A percentile compares a stretch with the other conserved stretches of the same genome.
Evolutionary conservation across 1,140 invertebrate genomes (phyloP).

Genomic region (Uloborus diversus): DNA sequence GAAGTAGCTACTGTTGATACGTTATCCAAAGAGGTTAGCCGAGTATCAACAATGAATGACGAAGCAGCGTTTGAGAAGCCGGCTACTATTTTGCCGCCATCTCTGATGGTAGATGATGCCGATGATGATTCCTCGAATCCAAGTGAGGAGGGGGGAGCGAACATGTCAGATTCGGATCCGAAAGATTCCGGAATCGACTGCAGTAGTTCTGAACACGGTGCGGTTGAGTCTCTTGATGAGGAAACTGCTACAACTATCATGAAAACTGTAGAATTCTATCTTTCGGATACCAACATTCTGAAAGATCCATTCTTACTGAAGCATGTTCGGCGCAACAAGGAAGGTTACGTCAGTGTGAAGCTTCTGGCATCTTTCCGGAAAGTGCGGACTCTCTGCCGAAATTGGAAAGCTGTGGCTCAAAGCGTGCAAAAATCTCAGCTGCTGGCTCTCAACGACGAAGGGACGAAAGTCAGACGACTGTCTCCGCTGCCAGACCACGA

Average conservation of each 20-base stretch:
- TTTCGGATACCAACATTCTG: slow-evolving; percentile 91
- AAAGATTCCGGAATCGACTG: slow-evolving; percentile 46
- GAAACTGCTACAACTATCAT: slow-evolving; percentile 62
- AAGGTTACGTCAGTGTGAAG: slow-evolving; percentile 93
- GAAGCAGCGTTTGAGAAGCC: not conserved
- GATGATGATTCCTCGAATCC: slow-evolving; percentile 30
- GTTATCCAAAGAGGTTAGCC: too few species aligned
- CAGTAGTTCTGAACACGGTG: not conserved
- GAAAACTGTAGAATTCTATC: slow-evolving; percentile 90
- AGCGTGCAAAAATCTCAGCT: slow-evolving; percentile 79
- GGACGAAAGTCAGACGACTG: slow-evolving; percentile 87
- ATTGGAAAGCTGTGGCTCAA: slow-evolving; percentile 90
- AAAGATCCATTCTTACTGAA: slow-evolving; percentile 95
- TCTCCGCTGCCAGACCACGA: slow-evolving; percentile 88
- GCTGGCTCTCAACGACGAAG: slow-evolving; percentile 87
- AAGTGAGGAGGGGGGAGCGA: slow-evolving; percentile 32
- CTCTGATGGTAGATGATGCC: not conserved
- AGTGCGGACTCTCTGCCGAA: slow-evolving; percentile 81
- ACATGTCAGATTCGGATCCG: slow-evolving; percentile 36
- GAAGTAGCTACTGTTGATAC: too few species aligned
- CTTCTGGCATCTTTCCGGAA: slow-evolving; percentile 73
- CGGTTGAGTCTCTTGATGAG: slow-evolving; percentile 9
- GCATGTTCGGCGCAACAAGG: slow-evolving; percentile 92
- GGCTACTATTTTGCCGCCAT: not conserved
- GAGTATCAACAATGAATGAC: not conserved